Percentiles rank a stretch among this genome's conserved stretches.
Evolutionary conservation across 2,888 invertebrate species (phyloP).

Genomic region (Pheosia gnoma): DNA sequence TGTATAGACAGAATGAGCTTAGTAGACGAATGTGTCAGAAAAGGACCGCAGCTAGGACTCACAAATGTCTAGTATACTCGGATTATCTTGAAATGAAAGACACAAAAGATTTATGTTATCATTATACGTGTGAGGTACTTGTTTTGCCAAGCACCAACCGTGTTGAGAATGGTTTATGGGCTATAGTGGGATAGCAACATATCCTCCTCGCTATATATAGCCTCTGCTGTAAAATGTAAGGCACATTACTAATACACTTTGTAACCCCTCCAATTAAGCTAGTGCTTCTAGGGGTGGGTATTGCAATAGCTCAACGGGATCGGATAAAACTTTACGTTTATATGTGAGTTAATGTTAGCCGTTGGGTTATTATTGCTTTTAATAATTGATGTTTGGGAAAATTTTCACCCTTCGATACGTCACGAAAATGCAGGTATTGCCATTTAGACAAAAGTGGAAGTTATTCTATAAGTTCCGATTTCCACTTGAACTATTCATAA

Average conservation of each 20-base stretch:
- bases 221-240: conserved; percentile 4
- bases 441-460: background rate
- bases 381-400: background rate
- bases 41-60: no score
- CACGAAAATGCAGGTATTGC: background rate
- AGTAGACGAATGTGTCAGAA: no score
- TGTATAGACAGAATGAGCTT: no score
- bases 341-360: conserved; percentile 4
- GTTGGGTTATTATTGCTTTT: conserved; percentile 7
- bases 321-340: background rate
- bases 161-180: background rate
- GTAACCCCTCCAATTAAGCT: conserved; percentile 12
- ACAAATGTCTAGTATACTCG: no score
- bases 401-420: background rate
- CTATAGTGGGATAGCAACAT: background rate
- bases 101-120: no score
- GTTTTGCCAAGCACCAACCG: no score
- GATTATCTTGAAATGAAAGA: no score
- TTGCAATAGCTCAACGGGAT: conserved; percentile 6
- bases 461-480: background rate
- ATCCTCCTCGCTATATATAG: background rate
- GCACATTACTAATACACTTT: conserved; percentile 6
- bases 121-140: no score
- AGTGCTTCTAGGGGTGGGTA: conserved; percentile 3
- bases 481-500: background rate